Base-by-base conservation (phyloP, 2,888 invertebrate genomes). In the Idaea dimidiata region DNA sequence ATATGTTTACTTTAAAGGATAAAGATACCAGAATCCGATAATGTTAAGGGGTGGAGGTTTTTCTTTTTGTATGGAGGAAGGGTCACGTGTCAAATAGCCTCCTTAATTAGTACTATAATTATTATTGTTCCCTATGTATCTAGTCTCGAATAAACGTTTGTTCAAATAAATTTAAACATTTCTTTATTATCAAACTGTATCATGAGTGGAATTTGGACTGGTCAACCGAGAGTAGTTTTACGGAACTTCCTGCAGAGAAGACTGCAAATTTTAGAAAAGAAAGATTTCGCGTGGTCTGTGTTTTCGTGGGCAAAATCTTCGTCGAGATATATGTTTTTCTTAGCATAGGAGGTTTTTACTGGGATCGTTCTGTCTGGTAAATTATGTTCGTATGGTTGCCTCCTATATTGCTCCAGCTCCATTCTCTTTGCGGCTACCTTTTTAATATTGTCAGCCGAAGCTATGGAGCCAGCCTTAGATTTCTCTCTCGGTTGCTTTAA, bases 111-210 rank as follows among this genome's bases (percentile, higher is more conserved):
- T 59, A 55, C 57, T 63, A 71, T 76, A 80, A 78, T 74, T 67
- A 77, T 24, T 24, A 43, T 43, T 43, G 43, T 43, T 43, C 43
- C 14, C 8, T 43, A 14, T 43, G 75, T 78, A 69, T 88, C 89
- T 91, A 91, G 91, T 91, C 89, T 76, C 76, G 64, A 87, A 83
- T 89, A 87, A 89, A 89, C 43, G 43, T 78, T 66, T 81, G 82
- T 81, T 79, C 73, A 76, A 69, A 71, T 71, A 66, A 64, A 18
- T 56, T 17, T 10, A 17, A 56, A 56, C 70, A 63, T 66, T 62
- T 62, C 63, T 72, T 71, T 69, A 64, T 72, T 64, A 75, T 66
- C 61, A 63, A 10, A 17, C 7, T 14, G 10, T 43, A 65, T n/a
- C 59, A 57, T 54, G 59, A 58, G 32, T 57, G n/a, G 1, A 54